Percentiles rank a stretch among this genome's conserved stretches.
Conservation (phyloP, 1,140 invertebrate species). For the Drosophila auraria region DNA sequence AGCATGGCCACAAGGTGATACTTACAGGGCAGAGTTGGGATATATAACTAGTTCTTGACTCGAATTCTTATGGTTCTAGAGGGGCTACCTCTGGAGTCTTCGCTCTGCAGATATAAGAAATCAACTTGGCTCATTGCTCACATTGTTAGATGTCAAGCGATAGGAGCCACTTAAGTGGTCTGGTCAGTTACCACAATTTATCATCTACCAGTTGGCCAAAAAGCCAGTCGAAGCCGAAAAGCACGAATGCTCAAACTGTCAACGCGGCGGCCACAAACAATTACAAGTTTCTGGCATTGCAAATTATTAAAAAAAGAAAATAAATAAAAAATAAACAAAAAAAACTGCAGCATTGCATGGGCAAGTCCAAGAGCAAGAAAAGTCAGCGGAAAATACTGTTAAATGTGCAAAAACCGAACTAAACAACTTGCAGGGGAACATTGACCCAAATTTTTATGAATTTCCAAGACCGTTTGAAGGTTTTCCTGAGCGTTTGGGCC, state of each 20-base stretch:
- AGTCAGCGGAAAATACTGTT: conserved; percentile 71
- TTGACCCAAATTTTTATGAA: conserved; percentile 67
- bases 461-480: conserved; percentile 60
- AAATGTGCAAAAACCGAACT: conserved; percentile 69
- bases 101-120: background rate
- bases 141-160: conserved; percentile 31
- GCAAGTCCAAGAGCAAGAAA: conserved; percentile 78
- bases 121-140: background rate
- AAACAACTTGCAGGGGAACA: conserved; percentile 48
- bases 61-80: background rate
- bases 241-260: conserved; percentile 51
- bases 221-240: conserved; percentile 28
- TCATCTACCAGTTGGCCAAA: conserved; percentile 7
- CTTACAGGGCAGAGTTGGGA: background rate
- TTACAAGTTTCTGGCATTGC: conserved; percentile 59
- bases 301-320: conserved; percentile 18
- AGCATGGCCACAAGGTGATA: background rate
- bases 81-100: too few species aligned
- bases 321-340: conserved; percentile 29
- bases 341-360: conserved; percentile 72
- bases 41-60: too few species aligned
- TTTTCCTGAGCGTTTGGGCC: conserved; percentile 25
- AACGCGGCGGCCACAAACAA: conserved; percentile 51
- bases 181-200: conserved; percentile 30
- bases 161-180: conserved; percentile 12